Evolutionary conservation across 1,140 invertebrate species (phyloP), one percentile per base, ranked within the genome.

Genomic region (Drosophila obscura): DNA sequence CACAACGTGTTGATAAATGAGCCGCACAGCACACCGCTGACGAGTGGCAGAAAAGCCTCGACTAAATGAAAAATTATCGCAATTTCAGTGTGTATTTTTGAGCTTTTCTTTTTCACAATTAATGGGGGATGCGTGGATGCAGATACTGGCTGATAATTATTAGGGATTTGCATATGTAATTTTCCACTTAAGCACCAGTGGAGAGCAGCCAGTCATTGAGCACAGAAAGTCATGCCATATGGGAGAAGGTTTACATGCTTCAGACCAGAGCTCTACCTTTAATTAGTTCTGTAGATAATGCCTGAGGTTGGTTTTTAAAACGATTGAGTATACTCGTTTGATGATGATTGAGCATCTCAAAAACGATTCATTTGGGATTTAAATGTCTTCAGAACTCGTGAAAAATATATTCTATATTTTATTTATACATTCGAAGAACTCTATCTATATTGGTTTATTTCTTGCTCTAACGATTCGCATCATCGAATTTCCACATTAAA

Each of bases 121-220:
- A 48, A 26, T 16, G 13, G 35, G 41, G 26, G 1, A 15, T 31
- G 35, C 22, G 7, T 9, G 0, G 52, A 16, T 31, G 9, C 5
- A 19, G 35, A 31, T 45, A 13, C 13, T n/a, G 0, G 31, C 24
- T 56, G 58, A 26, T 73, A 73, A 73, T 73, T 73, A 49, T 49
- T 50, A 51, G 45, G 28, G 45, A 73, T 63, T 73, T 73, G 51
- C 45, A 63, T 73, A 51, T 63, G 45, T 51, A 63, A 73, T 73
- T 73, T 50, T 28, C 15, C 43, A 15, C 11, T 55, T 31, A 69
- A 2, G n/a, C 8, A 2, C 13, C 45, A 13, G 13, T 9, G 3
- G 19, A 48, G 26, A 45, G 13, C 2, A 63, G 13, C n/a, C 5
- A 35, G 15, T 9, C 8, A 24, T 31, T 28, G 8, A 19, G 15